These are phyloP conservation scores for Armadillidium nasatum DNA, from an alignment of 1,140 invertebrate genomes.

Conservation along the genomic window DNA sequence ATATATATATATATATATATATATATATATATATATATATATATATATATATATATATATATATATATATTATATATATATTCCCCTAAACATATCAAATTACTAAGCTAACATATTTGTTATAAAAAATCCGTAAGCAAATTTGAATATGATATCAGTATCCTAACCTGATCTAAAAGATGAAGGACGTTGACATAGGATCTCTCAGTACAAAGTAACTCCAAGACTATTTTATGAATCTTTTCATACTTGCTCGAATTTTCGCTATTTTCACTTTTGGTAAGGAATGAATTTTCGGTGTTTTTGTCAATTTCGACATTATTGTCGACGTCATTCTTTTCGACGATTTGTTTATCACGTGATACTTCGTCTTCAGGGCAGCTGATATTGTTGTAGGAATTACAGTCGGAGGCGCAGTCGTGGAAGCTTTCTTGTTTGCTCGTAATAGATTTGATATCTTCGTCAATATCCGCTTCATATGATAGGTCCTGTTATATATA, in stretches of 20 bases:
- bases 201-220: conserved; percentile 55
- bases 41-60: no score
- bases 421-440: background rate
- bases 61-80: no score
- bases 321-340: conserved; percentile 28
- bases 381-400: no score
- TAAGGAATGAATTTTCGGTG: conserved; percentile 26
- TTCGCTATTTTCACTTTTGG: background rate
- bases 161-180: conserved; percentile 55
- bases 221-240: conserved; percentile 53
- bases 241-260: conserved; percentile 37
- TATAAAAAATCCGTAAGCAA: no score
- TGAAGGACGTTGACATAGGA: conserved; percentile 55
- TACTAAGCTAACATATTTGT: no score
- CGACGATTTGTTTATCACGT: conserved; percentile 29
- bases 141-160: no score
- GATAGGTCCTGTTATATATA: background rate
- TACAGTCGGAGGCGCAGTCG: background rate
- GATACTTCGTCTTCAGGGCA: conserved; percentile 27
- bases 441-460: background rate
- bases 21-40: no score
- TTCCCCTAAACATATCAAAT: no score
- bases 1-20: no score
- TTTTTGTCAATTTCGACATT: conserved; percentile 18
- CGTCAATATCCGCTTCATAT: background rate